Percentiles rank a stretch among this genome's conserved stretches.
phyloP scores from a whole-genome alignment of 2,113 vertebrate genomes.

The Lipotes vexillifer region DNA sequence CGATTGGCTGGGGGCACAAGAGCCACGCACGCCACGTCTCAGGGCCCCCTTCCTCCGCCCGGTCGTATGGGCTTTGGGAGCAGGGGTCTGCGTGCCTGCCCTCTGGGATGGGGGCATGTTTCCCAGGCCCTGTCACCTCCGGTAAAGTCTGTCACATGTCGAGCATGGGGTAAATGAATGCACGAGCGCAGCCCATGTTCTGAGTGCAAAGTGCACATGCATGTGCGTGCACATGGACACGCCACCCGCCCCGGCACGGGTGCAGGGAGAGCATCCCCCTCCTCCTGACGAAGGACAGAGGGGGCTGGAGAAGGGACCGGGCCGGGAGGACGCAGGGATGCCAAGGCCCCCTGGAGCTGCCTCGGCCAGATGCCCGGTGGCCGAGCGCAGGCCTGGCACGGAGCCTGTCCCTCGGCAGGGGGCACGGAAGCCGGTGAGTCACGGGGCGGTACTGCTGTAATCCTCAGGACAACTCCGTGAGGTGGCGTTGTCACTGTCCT shows the following conservation, averaged over 20 bases:
- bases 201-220: neutral
- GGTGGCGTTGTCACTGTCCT: no score
- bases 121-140: neutral
- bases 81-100: neutral
- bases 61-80: neutral
- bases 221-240: neutral
- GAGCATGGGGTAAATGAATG: neutral
- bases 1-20: neutral
- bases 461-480: no score
- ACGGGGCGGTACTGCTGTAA: no score
- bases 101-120: neutral
- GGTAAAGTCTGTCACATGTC: rapidly evolving
- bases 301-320: neutral
- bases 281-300: neutral
- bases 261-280: neutral
- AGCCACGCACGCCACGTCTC: neutral
- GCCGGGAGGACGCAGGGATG: neutral
- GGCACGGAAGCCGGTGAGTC: no score
- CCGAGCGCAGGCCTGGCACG: slow-evolving; percentile 1
- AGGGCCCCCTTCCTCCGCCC: neutral
- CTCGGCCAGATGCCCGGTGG: no score
- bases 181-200: neutral
- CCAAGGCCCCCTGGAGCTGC: neutral
- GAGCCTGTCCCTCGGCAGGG: neutral
- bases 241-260: neutral